phyloP scores from a whole-genome alignment of 2,113 vertebrate species.

The Dasyprocta punctata region DNA sequence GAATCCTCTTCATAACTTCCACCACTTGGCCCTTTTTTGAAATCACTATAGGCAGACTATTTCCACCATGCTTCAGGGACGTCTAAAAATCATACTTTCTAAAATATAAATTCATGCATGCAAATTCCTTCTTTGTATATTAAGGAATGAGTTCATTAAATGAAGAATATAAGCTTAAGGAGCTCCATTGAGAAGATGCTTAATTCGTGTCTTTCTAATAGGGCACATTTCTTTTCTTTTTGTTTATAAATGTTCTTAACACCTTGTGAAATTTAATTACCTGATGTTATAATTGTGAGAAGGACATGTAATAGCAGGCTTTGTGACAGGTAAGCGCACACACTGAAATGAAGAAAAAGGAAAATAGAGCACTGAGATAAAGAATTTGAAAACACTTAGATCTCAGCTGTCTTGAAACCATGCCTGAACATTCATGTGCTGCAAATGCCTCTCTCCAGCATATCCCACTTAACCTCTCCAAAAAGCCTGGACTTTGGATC shows the following conservation, averaged over 20 bases:
- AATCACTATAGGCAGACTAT: neutral
- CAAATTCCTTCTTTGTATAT: neutral
- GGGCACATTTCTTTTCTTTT: constrained; percentile 22
- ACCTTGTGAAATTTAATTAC: constrained; percentile 54
- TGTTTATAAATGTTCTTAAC: constrained; percentile 43
- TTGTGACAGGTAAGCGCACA: constrained; percentile 42
- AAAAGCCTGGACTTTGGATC: neutral
- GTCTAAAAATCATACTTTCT: constrained; percentile 12
- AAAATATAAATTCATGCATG: neutral
- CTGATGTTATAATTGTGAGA: constrained; percentile 54
- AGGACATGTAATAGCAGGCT: neutral
- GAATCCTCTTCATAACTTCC: neutral
- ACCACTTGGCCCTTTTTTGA: neutral
- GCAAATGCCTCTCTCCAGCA: neutral
- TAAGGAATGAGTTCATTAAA: neutral
- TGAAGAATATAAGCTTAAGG: neutral
- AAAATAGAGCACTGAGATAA: neutral
- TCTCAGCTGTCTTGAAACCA: neutral
- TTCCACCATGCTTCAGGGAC: neutral
- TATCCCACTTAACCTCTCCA: neutral
- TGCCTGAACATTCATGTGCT: neutral
- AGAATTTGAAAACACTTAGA: neutral
- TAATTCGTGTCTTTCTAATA: neutral
- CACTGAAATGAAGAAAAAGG: constrained; percentile 8
- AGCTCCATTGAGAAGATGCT: constrained; percentile 44